These are phyloP conservation scores for Leucosticte australis DNA, from an alignment of 2,113 vertebrate species.

Conservation along the genomic window DNA sequence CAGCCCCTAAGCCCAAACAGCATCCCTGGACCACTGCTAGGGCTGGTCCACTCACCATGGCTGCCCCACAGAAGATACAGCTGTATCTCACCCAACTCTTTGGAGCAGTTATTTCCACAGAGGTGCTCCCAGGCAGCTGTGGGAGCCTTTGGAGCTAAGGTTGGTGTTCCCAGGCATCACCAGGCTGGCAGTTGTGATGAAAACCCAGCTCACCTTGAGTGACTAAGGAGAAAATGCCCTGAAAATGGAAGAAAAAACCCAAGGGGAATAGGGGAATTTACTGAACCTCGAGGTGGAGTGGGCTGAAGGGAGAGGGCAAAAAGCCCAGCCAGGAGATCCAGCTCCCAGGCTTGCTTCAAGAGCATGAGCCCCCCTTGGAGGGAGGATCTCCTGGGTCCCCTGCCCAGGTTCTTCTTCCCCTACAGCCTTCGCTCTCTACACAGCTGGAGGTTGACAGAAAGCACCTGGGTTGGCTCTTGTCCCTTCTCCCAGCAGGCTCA, in stretches of 20 bases:
- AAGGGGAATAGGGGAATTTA: not conserved
- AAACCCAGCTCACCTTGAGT: not conserved
- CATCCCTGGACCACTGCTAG: not conserved
- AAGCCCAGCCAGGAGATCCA: not conserved
- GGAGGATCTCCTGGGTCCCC: not conserved
- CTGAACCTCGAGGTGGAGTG: rapidly evolving
- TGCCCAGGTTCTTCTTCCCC: not conserved
- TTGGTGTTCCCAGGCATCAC: not conserved
- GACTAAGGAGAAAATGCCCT: not conserved
- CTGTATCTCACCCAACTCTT: not conserved
- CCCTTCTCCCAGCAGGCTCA: not conserved
- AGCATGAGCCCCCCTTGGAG: not conserved
- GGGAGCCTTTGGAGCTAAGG: not conserved
- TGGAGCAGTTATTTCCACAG: not conserved
- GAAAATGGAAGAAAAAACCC: not conserved
- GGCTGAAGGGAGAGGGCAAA: not conserved
- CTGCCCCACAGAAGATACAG: not conserved
- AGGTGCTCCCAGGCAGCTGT: not conserved
- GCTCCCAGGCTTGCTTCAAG: not conserved
- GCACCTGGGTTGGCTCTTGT: not conserved
- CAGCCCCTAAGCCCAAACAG: not conserved
- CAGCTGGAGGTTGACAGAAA: not conserved
- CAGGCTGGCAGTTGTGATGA: not conserved
- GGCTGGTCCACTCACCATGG: not conserved
- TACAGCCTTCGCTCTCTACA: not conserved